Evolutionary conservation across 2,113 vertebrate species (phyloP).

Genomic region (Barnardius zonarius): DNA sequence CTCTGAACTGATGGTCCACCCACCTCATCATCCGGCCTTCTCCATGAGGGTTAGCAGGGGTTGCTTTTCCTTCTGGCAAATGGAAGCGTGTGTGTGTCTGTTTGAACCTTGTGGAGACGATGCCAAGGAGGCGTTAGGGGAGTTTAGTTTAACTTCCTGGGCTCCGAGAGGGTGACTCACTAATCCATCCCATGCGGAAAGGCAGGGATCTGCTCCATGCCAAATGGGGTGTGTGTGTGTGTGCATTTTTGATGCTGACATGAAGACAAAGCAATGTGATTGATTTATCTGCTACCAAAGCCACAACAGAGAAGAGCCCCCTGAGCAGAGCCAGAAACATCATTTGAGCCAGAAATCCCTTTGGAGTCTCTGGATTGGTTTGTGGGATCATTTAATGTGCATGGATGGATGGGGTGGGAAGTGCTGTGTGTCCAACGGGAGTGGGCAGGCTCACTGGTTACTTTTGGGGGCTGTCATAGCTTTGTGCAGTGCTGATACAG

Average conservation of each 20-base stretch:
- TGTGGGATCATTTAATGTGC: not conserved
- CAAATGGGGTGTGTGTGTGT: not conserved
- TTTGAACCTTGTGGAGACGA: not conserved
- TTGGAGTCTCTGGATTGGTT: not conserved
- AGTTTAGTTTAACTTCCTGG: not conserved
- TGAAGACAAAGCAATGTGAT: not conserved
- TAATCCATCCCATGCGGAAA: not conserved
- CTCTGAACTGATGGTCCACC: not conserved
- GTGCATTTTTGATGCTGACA: not conserved
- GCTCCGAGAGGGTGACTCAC: not conserved
- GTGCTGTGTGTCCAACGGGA: not conserved
- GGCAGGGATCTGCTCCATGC: not conserved
- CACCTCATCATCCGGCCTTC: not conserved
- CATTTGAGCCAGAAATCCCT: not conserved
- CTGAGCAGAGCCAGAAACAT: not conserved
- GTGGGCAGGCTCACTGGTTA: not conserved
- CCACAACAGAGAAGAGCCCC: not conserved
- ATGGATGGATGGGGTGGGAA: not conserved
- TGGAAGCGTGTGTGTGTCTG: not conserved
- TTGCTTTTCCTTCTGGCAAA: not conserved
- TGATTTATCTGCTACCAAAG: not conserved
- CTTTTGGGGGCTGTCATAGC: not conserved
- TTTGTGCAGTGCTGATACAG: not conserved
- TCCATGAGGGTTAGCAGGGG: fast-evolving
- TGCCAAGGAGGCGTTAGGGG: not conserved